Base-by-base conservation (phyloP, 2,888 invertebrate genomes). In the Neoaliturus tenellus region DNA sequence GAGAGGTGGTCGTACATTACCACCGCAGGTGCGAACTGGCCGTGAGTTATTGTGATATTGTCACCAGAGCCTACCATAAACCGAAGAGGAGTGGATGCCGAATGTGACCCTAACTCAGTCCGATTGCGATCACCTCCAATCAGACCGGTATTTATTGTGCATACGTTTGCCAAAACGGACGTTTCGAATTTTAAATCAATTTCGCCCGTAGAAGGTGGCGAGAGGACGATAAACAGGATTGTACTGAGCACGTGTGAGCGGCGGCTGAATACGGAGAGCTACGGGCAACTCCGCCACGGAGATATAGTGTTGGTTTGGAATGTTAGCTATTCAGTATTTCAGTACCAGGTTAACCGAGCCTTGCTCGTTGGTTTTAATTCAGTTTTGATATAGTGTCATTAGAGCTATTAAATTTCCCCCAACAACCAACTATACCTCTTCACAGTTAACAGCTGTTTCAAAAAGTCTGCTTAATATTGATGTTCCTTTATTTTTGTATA, bases 111-210 rank as follows among this genome's bases (percentile, higher is more conserved):
- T 48, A 75, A 48, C 44, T 31, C 48, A 28, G 10, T 6, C 44
- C 44, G 75, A 75, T 75, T 48, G 75, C 28, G 75, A 75, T 75
- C 75, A 20, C 48, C 75, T 51, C 51, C 75, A 75, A 75, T 75
- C 75, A 75, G 28, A 25, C 8, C 33, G 14, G 67, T 67, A 67
- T 67, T 67, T 67, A 67, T 67, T 67, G n/a, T 28, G 67, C 67
- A 67, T 67, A 67, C 67, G 67, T 28, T 67, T 67, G 67, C 67
- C 67, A 44, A 75, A 75, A 75, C 48, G 48, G 75, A 23, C 48
- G 75, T 41, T 44, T 44, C 75, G 75, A 75, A 75, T 44, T 75
- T 75, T 75, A 75, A 75, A 75, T 75, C 75, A 75, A 75, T 75
- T 75, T 75, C 75, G 20, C 28, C 75, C 75, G 75, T 75, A 75